Base-by-base conservation (phyloP, 2,888 invertebrate species). In the Zonitis immaculata region DNA sequence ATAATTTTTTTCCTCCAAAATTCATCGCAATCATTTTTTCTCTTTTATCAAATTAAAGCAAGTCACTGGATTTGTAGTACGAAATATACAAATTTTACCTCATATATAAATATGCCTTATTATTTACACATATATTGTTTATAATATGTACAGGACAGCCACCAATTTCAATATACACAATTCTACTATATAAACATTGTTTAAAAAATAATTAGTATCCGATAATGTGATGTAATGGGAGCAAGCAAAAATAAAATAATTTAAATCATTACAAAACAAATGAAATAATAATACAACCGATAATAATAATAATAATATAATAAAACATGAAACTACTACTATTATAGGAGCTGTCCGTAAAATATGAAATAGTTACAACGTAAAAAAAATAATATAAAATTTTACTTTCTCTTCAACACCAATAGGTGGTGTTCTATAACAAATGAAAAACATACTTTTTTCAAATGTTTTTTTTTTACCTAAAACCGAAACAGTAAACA, bases 61-160 rank as follows among this genome's bases (percentile, higher is more conserved):
- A 35, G 35, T 35, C 66, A 68, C 62, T 64, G 66, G 65, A 48
- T 62, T 59, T 63, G 64, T 65, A 66, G 70, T 70, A 70, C 69
- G 71, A 72, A 73, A 71, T 72, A 68, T 73, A 73, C 70, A 73
- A 69, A 67, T 61, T 65, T 43, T 14, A 44, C 18, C 51, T 64
- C 64, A 62, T 62, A 70, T n/a, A n/a, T 68, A 68, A 66, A 69
- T 67, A 69, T 68, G 65, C 66, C 35, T 35, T 35, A 35, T 64
- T 71, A 72, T 72, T 64, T 69, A 71, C 69, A 72, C 60, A 61
- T 65, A 62, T 65, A 68, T 51, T 51, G 48, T 48, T 55, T 44
- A 52, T 52, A 44, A 51, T 56, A 71, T 72, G 64, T 70, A 71
- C 66, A 70, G 59, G 58, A 62, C 61, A 63, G 65, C 64, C 11